Evolutionary conservation across 2,888 invertebrate species (phyloP), one percentile per base, ranked within the genome.

Genomic region (Danaus chrysippus): DNA sequence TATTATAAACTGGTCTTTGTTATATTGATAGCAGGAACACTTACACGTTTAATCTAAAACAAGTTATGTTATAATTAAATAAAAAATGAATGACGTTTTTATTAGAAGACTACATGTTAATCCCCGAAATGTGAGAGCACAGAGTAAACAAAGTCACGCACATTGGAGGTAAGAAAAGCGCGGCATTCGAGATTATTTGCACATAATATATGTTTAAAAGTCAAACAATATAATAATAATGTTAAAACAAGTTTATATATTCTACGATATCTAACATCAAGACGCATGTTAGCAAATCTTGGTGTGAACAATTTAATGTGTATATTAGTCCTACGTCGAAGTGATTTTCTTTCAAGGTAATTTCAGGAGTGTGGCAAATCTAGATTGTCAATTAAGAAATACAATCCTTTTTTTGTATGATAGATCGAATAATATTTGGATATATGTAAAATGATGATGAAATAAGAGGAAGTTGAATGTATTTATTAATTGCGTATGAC

Each of bases 111-210:
- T 56, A 41, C 23, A 44, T n/a, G 43, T 23, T n/a, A 17, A 42
- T 13, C 53, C 46, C n/a, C 57, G 44, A 42, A 46, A 61, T 49
- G 43, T 49, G 15, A 62, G 54, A 66, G 59, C 46, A 59, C 68
- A 65, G 55, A 63, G 55, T 52, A 58, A 46, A 63, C 59, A 59
- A 52, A 66, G 53, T 42, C 58, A 69, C 53, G 59, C 59, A 49
- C 69, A 72, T 66, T 72, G 71, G 71, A 71, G 71, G 74, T 74
- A 66, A 67, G 68, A 52, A 54, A 56, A 19, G 56, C 69, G 41
- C 64, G 69, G 69, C 66, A 54, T 55, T 57, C 64, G 63, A 68
- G 72, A 71, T 70, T 66, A 54, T 10, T 41, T 11, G 15, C 11
- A 49, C 17, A 49, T 17, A 49, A 15, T 49, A 5, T n/a, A 13